These are phyloP conservation scores for Gnatocerus cornutus DNA, from an alignment of 2,888 invertebrate species.

Conservation along the genomic window DNA sequence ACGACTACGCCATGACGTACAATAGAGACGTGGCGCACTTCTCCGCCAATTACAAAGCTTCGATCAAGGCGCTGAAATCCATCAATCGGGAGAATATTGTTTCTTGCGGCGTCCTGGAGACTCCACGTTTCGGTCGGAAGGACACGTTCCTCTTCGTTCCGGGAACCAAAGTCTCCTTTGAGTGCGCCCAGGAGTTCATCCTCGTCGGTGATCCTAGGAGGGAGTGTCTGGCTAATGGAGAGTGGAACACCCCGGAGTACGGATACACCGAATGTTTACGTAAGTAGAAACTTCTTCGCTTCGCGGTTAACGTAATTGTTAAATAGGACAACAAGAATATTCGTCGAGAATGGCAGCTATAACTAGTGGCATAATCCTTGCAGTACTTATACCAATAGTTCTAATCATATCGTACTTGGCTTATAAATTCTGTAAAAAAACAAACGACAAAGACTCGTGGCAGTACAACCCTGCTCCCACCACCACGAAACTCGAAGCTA, in stretches of 20 bases:
- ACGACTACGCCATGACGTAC: slow-evolving; percentile 89
- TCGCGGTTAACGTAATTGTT: slow-evolving; percentile 14
- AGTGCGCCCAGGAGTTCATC: slow-evolving; percentile 92
- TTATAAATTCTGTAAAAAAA: slow-evolving; percentile 75
- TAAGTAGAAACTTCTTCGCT: slow-evolving; percentile 75
- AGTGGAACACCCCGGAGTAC: slow-evolving; percentile 89
- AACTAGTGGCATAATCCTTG: slow-evolving; percentile 84
- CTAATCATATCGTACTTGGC: slow-evolving; percentile 77
- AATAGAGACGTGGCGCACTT: slow-evolving; percentile 90
- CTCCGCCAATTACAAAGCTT: slow-evolving; percentile 87
- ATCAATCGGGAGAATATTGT: slow-evolving; percentile 74
- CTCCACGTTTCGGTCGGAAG: slow-evolving; percentile 92
- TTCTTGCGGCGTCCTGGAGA: slow-evolving; percentile 91
- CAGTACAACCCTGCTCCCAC: slow-evolving; percentile 63
- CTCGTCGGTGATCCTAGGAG: slow-evolving; percentile 88
- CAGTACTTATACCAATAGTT: slow-evolving; percentile 83
- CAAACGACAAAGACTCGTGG: slow-evolving; percentile 62
- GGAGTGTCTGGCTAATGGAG: slow-evolving; percentile 84
- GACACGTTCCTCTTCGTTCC: slow-evolving; percentile 92
- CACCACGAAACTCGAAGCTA: slow-evolving; percentile 47
- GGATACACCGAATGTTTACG: slow-evolving; percentile 93
- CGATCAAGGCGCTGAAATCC: slow-evolving; percentile 68
- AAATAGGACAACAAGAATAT: slow-evolving; percentile 79
- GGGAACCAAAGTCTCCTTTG: slow-evolving; percentile 90
- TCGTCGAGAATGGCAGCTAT: slow-evolving; percentile 83